Conservation (phyloP, 2,888 invertebrate species). For the Corbicula japonica region DNA sequence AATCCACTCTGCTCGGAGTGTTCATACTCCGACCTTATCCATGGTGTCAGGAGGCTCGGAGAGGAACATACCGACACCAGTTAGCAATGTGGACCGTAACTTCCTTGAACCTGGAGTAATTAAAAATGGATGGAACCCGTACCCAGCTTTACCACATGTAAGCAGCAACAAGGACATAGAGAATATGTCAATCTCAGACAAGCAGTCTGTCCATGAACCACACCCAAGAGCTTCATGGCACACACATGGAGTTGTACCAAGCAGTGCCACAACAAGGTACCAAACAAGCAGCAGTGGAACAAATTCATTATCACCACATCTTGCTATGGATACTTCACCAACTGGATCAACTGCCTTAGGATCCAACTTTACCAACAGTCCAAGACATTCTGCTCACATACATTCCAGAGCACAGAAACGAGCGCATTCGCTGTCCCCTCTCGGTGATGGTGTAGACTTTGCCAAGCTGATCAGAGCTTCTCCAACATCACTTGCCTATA, state of each 20-base stretch:
- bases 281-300: constrained; percentile 75
- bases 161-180: constrained; percentile 55
- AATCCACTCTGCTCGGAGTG: constrained; percentile 71
- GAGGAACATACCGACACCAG: constrained; percentile 72
- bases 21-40: constrained; percentile 73
- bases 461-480: constrained; percentile 86
- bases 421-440: constrained; percentile 84
- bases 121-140: constrained; percentile 80
- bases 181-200: constrained; percentile 58
- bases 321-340: constrained; percentile 78
- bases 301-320: constrained; percentile 80
- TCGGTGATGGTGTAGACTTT: constrained; percentile 85
- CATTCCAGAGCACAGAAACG: constrained; percentile 79
- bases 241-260: constrained; percentile 63
- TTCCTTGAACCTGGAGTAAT: constrained; percentile 80
- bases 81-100: constrained; percentile 72
- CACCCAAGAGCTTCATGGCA: constrained; percentile 48
- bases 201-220: constrained; percentile 55
- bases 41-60: constrained; percentile 69
- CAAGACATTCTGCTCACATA: constrained; percentile 82
- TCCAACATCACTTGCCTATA: constrained; percentile 86
- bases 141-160: constrained; percentile 77
- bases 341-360: constrained; percentile 79
- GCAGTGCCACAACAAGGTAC: constrained; percentile 75
- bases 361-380: constrained; percentile 81